Conservation (phyloP, 2,113 vertebrate species). For the Chlamydotis undulata region DNA sequence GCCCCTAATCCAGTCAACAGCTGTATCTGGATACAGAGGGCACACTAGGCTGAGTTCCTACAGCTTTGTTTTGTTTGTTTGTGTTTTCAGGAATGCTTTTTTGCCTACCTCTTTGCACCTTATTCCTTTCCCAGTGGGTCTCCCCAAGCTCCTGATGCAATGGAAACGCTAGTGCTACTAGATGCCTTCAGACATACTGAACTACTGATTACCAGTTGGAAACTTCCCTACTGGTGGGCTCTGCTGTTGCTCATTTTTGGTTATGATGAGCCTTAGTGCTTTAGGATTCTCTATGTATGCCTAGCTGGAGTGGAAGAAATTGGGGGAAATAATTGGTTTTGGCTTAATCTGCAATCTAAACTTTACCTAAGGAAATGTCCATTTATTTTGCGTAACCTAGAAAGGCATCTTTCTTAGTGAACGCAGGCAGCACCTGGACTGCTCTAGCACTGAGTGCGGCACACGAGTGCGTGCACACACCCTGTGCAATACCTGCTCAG, state of each 20-base stretch:
- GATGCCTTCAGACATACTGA: not conserved
- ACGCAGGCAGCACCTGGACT: not conserved
- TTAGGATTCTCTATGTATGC: accelerated
- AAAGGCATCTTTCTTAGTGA: not conserved
- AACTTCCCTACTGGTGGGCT: not conserved
- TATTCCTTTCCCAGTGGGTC: not conserved
- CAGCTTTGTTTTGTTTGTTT: no score
- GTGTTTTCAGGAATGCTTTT: not conserved
- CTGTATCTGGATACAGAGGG: accelerated
- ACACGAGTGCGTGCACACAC: accelerated
- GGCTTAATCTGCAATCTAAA: not conserved
- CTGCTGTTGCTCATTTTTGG: not conserved
- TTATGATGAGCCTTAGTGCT: not conserved
- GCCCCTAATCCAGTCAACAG: no score
- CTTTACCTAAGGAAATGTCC: not conserved
- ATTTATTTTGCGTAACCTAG: not conserved
- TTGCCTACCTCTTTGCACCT: accelerated
- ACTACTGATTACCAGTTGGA: no score
- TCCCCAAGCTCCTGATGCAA: not conserved
- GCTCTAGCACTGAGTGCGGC: not conserved
- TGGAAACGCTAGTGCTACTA: not conserved
- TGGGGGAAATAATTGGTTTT: not conserved
- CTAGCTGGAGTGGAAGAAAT: not conserved
- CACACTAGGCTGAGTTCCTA: not conserved
- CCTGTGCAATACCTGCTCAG: not conserved